Conservation (phyloP, 2,113 vertebrate genomes). For the Eptesicus fuscus region DNA sequence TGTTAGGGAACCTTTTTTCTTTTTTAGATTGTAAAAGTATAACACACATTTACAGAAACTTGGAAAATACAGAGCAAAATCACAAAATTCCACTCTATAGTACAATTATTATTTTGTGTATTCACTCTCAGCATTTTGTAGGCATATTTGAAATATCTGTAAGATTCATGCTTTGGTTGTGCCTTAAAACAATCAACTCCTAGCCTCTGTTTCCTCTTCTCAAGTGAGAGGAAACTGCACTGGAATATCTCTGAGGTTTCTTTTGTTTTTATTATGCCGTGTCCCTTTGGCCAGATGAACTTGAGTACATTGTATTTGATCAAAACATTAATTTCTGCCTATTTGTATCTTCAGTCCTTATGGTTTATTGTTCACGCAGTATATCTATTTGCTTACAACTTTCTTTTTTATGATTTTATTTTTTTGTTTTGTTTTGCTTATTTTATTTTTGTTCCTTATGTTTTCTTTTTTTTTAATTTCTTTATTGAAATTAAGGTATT, state of each 20-base stretch:
- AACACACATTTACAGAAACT: not conserved
- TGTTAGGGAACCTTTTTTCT: not conserved
- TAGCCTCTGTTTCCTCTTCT: not conserved
- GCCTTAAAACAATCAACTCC: not conserved
- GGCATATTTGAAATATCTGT: slow-evolving; percentile 1
- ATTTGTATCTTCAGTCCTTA: not conserved
- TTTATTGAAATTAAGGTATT: no score
- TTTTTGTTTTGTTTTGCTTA: no score
- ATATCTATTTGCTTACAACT: not conserved
- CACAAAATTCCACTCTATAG: not conserved
- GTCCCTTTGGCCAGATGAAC: not conserved
- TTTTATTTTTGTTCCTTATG: no score
- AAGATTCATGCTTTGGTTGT: not conserved
- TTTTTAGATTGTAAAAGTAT: not conserved
- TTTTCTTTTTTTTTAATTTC: no score
- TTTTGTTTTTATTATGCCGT: not conserved
- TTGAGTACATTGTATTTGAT: not conserved
- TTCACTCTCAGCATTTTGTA: not conserved
- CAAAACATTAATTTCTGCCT: not conserved
- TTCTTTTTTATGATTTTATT: not conserved
- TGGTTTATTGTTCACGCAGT: not conserved
- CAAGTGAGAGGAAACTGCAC: not conserved
- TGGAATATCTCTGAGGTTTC: not conserved
- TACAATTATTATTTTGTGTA: not conserved
- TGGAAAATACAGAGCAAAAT: not conserved